Percentiles rank a stretch among this genome's conserved stretches.
phyloP scores from a whole-genome alignment of 2,888 invertebrate genomes.

The Pyrocoelia pectoralis region DNA sequence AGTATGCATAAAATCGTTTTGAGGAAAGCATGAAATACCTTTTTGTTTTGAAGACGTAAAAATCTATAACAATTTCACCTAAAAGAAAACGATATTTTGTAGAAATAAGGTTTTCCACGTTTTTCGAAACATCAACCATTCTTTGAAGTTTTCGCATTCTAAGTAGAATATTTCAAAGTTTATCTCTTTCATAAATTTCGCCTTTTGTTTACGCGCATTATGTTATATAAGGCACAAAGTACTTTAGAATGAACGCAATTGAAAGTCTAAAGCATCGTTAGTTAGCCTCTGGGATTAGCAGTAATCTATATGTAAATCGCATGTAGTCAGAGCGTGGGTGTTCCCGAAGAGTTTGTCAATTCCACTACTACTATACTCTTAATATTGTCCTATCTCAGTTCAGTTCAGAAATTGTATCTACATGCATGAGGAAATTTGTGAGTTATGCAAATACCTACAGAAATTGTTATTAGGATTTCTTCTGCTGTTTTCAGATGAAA shows the following conservation, averaged over 20 bases:
- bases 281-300: constrained; percentile 29
- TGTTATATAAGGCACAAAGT: not conserved
- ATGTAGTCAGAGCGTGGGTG: constrained; percentile 22
- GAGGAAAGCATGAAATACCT: not conserved
- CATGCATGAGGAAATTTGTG: not conserved
- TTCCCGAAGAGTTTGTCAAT: constrained; percentile 26
- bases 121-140: constrained; percentile 2
- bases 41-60: not conserved
- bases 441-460: constrained; percentile 8
- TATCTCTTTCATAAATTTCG: not conserved
- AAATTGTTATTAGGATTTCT: not conserved
- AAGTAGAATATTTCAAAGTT: constrained; percentile 1
- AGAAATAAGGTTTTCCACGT: not conserved
- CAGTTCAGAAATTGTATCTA: constrained; percentile 16
- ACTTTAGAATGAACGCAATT: constrained; percentile 9
- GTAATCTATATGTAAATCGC: constrained; percentile 36
- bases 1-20: constrained; percentile 4
- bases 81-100: constrained; percentile 7
- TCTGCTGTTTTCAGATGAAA: not conserved
- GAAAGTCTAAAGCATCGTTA: constrained; percentile 28
- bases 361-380: constrained; percentile 16
- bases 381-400: constrained; percentile 15
- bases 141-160: constrained; percentile 6
- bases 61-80: constrained; percentile 5
- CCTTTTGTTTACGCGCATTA: not conserved